A percentile compares a stretch with the other conserved stretches of the same genome.
phyloP scores from a whole-genome alignment of 2,888 invertebrate genomes.

The Noctua comes region DNA sequence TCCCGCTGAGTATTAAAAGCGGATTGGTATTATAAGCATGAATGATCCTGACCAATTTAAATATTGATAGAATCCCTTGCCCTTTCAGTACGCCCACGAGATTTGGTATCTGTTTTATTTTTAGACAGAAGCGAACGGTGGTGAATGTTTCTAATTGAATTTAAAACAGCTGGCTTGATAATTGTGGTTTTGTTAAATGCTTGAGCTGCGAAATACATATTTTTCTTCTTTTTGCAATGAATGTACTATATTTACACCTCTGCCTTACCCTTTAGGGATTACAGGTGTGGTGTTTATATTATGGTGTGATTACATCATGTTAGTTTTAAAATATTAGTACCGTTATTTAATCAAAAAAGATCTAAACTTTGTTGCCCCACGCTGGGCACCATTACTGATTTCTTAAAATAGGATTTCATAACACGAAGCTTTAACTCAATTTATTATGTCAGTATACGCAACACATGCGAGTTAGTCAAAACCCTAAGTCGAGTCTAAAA shows the following conservation, averaged over 20 bases:
- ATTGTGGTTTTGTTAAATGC: not conserved
- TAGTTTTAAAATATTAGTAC: not conserved
- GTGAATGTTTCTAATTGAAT: conserved; percentile 5
- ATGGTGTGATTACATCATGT: not conserved
- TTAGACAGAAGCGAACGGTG: not conserved
- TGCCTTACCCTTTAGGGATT: not conserved
- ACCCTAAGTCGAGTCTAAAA: conserved; percentile 12
- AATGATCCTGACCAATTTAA: conserved; percentile 50
- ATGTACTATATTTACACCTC: not conserved
- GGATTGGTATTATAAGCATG: conserved; percentile 25
- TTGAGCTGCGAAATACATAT: not conserved
- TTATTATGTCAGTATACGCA: not conserved
- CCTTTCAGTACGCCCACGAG: conserved; percentile 11
- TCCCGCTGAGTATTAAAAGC: conserved; percentile 36
- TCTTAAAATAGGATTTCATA: not conserved
- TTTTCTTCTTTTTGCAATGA: not conserved
- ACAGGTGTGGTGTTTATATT: not conserved
- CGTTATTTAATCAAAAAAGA: not conserved
- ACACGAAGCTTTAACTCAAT: not conserved
- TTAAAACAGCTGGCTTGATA: not conserved
- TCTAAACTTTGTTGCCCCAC: not conserved
- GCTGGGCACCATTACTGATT: conserved; percentile 15
- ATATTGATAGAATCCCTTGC: conserved; percentile 46
- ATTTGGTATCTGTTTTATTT: conserved; percentile 17
- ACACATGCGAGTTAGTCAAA: not conserved